These are phyloP conservation scores for Dryobota labecula DNA, from an alignment of 2,888 invertebrate genomes.

Conservation along the genomic window DNA sequence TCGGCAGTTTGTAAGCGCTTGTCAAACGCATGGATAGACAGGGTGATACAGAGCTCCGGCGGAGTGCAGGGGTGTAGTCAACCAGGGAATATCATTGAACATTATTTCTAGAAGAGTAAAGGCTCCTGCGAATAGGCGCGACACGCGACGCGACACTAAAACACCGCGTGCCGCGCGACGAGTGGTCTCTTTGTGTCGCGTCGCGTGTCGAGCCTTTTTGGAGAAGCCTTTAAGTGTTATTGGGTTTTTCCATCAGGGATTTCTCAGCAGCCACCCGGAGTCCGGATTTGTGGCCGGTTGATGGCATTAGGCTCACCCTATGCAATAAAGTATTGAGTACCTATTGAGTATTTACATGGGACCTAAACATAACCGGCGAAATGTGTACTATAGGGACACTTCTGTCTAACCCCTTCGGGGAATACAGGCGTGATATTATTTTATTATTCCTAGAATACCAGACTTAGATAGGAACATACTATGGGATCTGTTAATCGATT, in stretches of 20 bases:
- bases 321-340: too few species aligned
- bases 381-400: too few species aligned
- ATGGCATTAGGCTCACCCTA: too few species aligned
- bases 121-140: too few species aligned
- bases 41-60: not conserved
- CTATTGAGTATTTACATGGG: too few species aligned
- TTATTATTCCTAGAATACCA: not conserved
- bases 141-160: too few species aligned
- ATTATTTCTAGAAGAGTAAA: not conserved
- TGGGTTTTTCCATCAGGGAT: not conserved
- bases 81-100: not conserved
- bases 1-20: constrained; percentile 17
- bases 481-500: not conserved
- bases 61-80: not conserved
- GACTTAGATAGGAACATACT: not conserved
- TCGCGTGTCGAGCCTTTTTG: too few species aligned
- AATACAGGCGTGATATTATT: not conserved
- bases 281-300: not conserved
- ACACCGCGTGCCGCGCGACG: too few species aligned
- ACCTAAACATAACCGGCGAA: not conserved
- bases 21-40: constrained; percentile 5
- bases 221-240: too few species aligned
- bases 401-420: too few species aligned
- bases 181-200: too few species aligned
- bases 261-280: not conserved